Conservation (phyloP, 2,888 invertebrate genomes). For the Harpalus rubripes region DNA sequence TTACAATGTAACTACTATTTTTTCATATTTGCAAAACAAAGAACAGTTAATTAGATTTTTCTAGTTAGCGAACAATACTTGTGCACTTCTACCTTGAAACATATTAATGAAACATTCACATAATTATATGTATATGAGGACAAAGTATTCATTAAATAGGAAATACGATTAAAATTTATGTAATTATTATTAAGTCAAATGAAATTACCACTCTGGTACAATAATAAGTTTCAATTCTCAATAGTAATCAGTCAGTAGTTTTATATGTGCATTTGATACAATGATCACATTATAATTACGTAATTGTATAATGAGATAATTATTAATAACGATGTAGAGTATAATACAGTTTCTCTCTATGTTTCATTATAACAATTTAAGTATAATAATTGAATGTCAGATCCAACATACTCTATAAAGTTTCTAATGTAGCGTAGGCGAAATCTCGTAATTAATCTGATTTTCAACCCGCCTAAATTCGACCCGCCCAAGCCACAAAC, state of each 20-base stretch:
- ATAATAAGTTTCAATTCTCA: neutral
- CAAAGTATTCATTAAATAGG: neutral
- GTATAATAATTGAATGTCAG: conserved; percentile 2
- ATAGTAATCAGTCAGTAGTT: neutral
- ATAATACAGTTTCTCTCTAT: neutral
- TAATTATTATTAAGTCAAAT: neutral
- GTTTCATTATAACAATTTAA: neutral
- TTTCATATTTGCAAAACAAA: too few relatives aligned
- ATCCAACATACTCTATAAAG: neutral
- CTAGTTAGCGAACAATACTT: neutral
- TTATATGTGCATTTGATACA: neutral
- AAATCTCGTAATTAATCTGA: neutral
- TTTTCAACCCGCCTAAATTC: neutral
- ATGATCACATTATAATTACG: neutral
- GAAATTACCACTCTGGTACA: neutral
- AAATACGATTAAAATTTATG: neutral
- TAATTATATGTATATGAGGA: neutral
- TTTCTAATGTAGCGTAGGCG: neutral
- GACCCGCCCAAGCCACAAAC: neutral
- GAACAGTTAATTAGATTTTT: too few relatives aligned
- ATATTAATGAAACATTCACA: neutral
- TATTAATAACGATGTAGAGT: neutral
- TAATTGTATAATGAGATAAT: neutral
- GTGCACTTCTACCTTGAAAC: neutral
- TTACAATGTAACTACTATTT: too few relatives aligned